Conservation (phyloP, 2,797 vertebrate species). For the Alectoris magna region DNA sequence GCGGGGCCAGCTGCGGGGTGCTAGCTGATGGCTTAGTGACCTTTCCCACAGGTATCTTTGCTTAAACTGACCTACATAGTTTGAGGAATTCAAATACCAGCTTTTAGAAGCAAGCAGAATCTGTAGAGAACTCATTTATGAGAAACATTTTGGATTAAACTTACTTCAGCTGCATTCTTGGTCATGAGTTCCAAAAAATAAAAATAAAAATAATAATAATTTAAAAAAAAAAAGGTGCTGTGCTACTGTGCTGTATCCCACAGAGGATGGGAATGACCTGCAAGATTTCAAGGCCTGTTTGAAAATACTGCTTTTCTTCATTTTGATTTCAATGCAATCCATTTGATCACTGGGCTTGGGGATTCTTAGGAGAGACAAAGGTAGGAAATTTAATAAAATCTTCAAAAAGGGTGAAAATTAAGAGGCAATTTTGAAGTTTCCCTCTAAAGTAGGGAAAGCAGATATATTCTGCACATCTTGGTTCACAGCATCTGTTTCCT, state of each 20-base stretch:
- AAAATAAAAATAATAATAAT: background rate
- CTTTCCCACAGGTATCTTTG: background rate
- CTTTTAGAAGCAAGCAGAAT: background rate
- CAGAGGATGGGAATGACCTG: background rate
- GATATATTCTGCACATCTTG: background rate
- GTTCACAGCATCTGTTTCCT: background rate
- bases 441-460: background rate
- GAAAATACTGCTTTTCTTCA: constrained; percentile 6
- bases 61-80: background rate
- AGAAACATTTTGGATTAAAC: background rate
- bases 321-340: constrained; percentile 5
- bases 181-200: background rate
- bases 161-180: background rate
- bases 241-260: background rate
- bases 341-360: background rate
- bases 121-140: background rate
- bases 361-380: background rate
- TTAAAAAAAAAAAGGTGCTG: background rate
- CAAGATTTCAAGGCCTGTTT: background rate
- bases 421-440: background rate
- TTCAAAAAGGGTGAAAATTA: background rate
- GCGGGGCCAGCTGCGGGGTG: background rate
- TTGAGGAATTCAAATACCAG: background rate
- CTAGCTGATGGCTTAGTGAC: background rate
- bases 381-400: background rate